Conservation (phyloP, 2,113 vertebrate species). For the Engraulis encrasicolus region DNA sequence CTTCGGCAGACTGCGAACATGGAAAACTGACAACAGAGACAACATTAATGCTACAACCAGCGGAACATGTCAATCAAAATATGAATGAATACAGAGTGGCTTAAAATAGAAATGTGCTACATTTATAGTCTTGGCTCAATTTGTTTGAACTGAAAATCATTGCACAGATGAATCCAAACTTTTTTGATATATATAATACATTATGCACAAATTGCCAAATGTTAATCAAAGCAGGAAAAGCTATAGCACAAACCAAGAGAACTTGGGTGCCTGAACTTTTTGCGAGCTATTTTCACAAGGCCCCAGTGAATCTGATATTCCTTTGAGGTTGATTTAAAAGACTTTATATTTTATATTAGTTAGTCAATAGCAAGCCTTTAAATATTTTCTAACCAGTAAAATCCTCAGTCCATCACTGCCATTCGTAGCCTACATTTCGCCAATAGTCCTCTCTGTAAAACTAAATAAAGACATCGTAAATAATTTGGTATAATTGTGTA, state of each 20-base stretch:
- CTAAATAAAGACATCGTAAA: neutral
- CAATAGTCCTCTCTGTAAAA: neutral
- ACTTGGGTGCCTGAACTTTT: neutral
- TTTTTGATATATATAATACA: neutral
- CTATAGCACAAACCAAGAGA: neutral
- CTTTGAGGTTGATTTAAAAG: neutral
- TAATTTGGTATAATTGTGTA: neutral
- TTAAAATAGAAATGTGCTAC: neutral
- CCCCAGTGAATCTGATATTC: neutral
- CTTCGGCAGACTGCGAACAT: constrained; percentile 7
- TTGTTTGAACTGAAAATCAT: neutral
- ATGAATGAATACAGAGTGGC: neutral
- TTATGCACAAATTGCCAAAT: neutral
- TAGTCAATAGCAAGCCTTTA: neutral
- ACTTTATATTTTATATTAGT: neutral
- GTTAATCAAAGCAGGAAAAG: neutral
- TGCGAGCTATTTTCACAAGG: neutral
- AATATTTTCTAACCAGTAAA: neutral
- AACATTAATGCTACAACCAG: neutral
- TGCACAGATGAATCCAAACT: neutral
- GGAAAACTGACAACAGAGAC: constrained; percentile 11
- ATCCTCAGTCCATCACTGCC: neutral
- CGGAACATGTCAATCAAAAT: neutral
- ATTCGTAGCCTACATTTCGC: neutral
- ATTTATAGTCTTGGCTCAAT: neutral